Base-by-base conservation (phyloP, 1,140 invertebrate species). In the Drosophila prosaltans region DNA sequence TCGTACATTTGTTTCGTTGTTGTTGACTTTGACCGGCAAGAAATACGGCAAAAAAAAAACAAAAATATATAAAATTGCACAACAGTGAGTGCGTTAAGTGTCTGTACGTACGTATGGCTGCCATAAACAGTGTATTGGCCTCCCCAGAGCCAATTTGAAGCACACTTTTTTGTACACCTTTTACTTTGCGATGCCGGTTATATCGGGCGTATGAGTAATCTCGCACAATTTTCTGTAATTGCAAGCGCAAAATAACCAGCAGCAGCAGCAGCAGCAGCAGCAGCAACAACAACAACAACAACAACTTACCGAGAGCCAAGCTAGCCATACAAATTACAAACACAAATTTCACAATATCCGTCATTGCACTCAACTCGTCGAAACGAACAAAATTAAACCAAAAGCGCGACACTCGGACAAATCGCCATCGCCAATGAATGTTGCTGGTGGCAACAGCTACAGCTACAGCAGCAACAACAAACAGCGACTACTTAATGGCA, bases 191-290 rank as follows among this genome's bases (percentile, higher is more conserved):
- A 80, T 88, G 82, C 82, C 82, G 83, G 82, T 86, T 88, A 88
- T 88, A 86, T 76, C 83, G 80, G 82, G 82, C 83, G 82, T 89
- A 86, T 86, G 82, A 86, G 82, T 86, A 86, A 86, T 88, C 66
- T 77, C 82, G 64, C 67, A 86, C 82, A 86, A 86, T 86, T 86
- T 86, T 77, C 21, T 88, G 82, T 86, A 86, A 86, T 88, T 86
- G 82, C 82, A 63, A 48, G 80, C 69, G 75, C 79, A 79, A 51
- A 51, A 51, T 51, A 51, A 51, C 58, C 72, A 79, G 59, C 63
- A 72, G 74, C 43, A 16, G 16, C 72, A 82, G 36, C 66, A 77
- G n/a, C 66, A 77, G 21, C 72, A 79, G 58, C 63, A 72, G 71
- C 43, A 30, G 0, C 72, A 82, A 28, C 66, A 77, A n/a, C 59